These are phyloP conservation scores for Potamarius usumacintae DNA, from an alignment of 2,113 vertebrate genomes.

Conservation along the genomic window DNA sequence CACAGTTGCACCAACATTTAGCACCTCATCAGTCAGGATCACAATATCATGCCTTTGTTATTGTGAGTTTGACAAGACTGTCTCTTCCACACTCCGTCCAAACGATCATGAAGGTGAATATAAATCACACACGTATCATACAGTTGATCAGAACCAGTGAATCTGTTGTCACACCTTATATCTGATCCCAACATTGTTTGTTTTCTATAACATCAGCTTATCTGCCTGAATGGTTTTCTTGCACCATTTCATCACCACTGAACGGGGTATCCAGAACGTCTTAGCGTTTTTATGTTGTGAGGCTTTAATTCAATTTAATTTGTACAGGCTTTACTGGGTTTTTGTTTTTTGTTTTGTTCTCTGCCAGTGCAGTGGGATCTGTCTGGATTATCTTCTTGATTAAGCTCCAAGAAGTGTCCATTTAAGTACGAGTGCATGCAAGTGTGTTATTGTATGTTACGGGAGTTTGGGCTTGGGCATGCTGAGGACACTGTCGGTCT, in stretches of 20 bases:
- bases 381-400: neutral
- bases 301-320: neutral
- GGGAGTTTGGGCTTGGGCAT: constrained; percentile 89
- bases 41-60: neutral
- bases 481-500: constrained; percentile 90
- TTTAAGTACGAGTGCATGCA: neutral
- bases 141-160: neutral
- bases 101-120: neutral
- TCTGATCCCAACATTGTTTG: neutral
- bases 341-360: neutral
- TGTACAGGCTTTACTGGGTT: neutral
- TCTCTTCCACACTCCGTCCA: neutral
- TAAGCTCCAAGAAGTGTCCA: neutral
- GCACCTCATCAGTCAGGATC: neutral
- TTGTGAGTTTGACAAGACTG: neutral
- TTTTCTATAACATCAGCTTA: neutral
- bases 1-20: neutral
- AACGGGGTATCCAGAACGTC: neutral
- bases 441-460: constrained; percentile 59
- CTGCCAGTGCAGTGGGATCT: neutral
- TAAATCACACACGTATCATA: neutral
- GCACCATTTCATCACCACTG: neutral
- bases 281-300: neutral
- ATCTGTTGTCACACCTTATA: neutral
- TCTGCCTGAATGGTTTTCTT: neutral